Conservation (phyloP, 2,888 invertebrate species). For the Drosophila kanekoi region DNA sequence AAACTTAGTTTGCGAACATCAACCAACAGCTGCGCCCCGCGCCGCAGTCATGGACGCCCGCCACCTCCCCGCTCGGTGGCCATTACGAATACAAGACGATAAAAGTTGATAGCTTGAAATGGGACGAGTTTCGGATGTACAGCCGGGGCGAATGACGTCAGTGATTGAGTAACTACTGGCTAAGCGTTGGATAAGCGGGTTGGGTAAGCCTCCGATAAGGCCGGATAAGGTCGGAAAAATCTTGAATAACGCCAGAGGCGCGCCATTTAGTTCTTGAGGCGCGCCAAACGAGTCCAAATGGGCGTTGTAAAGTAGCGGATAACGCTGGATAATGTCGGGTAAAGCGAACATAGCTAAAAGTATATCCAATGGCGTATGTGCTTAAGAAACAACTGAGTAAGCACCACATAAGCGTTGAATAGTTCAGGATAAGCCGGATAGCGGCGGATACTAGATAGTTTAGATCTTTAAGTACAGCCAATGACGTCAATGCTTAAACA, state of each 20-base stretch:
- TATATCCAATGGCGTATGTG: not conserved
- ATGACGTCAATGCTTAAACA: slow-evolving; percentile 36
- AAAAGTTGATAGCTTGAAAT: slow-evolving; percentile 29
- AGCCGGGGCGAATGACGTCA: slow-evolving; percentile 31
- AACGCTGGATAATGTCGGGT: not conserved
- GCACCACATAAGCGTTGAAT: not conserved
- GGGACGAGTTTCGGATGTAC: slow-evolving; percentile 13
- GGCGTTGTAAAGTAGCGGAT: not conserved
- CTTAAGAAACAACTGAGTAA: not conserved
- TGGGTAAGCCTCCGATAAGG: slow-evolving; percentile 13
- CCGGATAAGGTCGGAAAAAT: not conserved
- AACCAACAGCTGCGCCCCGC: slow-evolving; percentile 2
- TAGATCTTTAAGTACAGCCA: slow-evolving; percentile 1
- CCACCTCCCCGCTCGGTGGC: slow-evolving; percentile 6
- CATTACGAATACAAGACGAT: slow-evolving; percentile 39
- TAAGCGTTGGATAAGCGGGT: not conserved
- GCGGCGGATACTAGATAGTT: not conserved
- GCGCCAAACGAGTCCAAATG: slow-evolving; percentile 3
- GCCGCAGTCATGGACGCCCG: no score
- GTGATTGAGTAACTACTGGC: slow-evolving; percentile 15
- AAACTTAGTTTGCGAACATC: slow-evolving; percentile 19
- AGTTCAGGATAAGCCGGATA: slow-evolving; percentile 1
- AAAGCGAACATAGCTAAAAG: not conserved
- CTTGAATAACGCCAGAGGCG: not conserved
- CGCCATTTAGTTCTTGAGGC: not conserved